Evolutionary conservation across 1,140 invertebrate genomes (phyloP).

Genomic region (Teleogryllus occipitalis): DNA sequence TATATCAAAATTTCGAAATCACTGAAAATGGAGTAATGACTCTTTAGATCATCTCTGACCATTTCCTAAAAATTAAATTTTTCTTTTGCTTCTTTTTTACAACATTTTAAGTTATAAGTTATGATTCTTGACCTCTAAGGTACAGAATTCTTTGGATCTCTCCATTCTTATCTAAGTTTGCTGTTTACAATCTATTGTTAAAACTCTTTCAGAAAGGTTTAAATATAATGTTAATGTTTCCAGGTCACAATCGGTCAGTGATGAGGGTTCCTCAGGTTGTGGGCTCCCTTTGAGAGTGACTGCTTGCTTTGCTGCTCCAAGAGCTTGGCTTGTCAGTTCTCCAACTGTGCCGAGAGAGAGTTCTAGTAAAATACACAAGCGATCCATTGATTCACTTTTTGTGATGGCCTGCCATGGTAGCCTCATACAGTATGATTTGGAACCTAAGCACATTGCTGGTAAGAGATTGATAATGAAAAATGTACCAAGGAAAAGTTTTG

Average conservation of each 20-base stretch:
- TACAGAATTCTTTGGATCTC: too few relatives aligned
- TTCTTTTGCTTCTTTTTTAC: too few relatives aligned
- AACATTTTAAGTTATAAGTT: too few relatives aligned
- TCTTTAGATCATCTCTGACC: too few relatives aligned
- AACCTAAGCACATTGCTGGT: conserved; percentile 65
- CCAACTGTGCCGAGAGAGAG: conserved; percentile 35
- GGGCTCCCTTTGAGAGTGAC: conserved; percentile 60
- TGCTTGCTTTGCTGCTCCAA: conserved; percentile 64
- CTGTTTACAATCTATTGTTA: too few relatives aligned
- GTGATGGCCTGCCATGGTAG: conserved; percentile 81
- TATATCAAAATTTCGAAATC: too few relatives aligned
- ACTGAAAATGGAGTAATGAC: too few relatives aligned
- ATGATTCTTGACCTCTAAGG: too few relatives aligned
- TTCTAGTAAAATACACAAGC: conserved; percentile 36
- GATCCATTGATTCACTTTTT: conserved; percentile 75
- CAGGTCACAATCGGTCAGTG: conserved; percentile 51
- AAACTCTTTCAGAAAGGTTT: too few relatives aligned
- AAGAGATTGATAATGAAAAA: conserved; percentile 22
- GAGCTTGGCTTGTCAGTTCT: conserved; percentile 55
- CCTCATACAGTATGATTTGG: conserved; percentile 83
- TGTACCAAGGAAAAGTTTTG: too few relatives aligned
- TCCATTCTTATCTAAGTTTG: too few relatives aligned
- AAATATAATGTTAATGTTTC: background rate
- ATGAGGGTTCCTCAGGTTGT: conserved; percentile 42
- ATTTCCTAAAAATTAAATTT: too few relatives aligned